Conservation (phyloP, 2,113 vertebrate species). For the Hippocampus comes region DNA sequence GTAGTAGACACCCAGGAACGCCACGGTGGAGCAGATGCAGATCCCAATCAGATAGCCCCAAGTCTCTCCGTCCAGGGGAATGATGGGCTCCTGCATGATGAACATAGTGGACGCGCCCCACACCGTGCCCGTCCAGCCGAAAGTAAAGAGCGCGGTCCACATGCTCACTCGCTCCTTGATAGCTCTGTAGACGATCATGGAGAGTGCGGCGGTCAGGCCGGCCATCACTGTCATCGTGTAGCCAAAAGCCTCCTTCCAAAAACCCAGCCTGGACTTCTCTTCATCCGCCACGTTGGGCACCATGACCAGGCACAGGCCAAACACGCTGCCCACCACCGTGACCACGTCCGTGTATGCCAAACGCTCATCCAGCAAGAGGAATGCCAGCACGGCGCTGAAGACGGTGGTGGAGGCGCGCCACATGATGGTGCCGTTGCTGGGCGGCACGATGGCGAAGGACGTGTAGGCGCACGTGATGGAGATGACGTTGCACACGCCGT, state of each 20-base stretch:
- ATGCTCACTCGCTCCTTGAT: conserved; percentile 95
- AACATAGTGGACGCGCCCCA: conserved; percentile 99
- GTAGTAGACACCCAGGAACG: conserved; percentile 95
- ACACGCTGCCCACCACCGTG: conserved; percentile 86
- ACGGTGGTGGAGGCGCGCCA: conserved; percentile 96
- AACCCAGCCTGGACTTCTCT: conserved; percentile 83
- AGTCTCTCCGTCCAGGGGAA: conserved; percentile 91
- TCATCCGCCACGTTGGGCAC: conserved; percentile 89
- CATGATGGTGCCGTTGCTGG: conserved; percentile 96
- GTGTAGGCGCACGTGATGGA: conserved; percentile 98
- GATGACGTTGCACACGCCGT: conserved; percentile 93
- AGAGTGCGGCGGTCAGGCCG: conserved; percentile 91
- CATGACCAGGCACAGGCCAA: conserved; percentile 93
- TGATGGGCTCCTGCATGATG: conserved; percentile 93
- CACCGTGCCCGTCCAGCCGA: conserved; percentile 92
- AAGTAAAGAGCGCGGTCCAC: conserved; percentile 98
- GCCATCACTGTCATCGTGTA: conserved; percentile 97
- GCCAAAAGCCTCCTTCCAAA: conserved; percentile 97
- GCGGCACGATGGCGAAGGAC: conserved; percentile 95
- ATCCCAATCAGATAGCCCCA: conserved; percentile 95
- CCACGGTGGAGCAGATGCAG: conserved; percentile 92
- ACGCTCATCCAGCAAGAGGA: conserved; percentile 91
- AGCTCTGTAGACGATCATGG: conserved; percentile 96
- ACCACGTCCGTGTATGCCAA: conserved; percentile 84
- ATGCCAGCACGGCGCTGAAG: conserved; percentile 91